Evolutionary conservation across 2,888 invertebrate species (phyloP).

Genomic region (Brachylomia viminalis): DNA sequence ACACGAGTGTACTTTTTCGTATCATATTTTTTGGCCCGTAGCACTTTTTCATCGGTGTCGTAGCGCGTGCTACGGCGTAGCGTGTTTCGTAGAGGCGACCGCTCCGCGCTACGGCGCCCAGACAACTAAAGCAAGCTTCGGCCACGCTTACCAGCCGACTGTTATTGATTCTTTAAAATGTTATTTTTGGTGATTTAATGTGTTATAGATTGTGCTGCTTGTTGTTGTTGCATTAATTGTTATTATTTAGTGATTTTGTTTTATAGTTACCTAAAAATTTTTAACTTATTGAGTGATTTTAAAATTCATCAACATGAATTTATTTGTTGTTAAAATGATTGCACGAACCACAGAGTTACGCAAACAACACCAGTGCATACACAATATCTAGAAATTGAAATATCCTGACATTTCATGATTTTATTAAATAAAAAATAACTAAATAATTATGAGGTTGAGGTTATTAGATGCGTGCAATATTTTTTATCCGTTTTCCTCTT

Average conservation of each 20-base stretch:
- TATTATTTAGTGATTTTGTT: conserved; percentile 1
- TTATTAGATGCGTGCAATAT: conserved; percentile 46
- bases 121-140: conserved; percentile 83
- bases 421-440: neutral
- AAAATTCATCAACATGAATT: neutral
- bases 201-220: conserved; percentile 64
- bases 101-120: conserved; percentile 80
- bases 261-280: neutral
- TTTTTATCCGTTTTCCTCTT: conserved; percentile 49
- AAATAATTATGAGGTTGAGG: conserved; percentile 13
- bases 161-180: conserved; percentile 90
- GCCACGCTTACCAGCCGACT: conserved; percentile 78
- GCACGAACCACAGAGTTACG: rapidly evolving
- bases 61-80: conserved; percentile 71
- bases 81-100: conserved; percentile 76
- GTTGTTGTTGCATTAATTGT: conserved; percentile 23
- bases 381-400: neutral
- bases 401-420: neutral
- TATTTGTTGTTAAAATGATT: neutral
- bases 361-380: neutral
- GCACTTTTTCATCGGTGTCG: conserved; percentile 73
- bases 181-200: conserved; percentile 89
- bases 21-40: conserved; percentile 77
- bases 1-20: conserved; percentile 69
- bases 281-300: neutral